These are phyloP conservation scores for Prionailurus bengalensis DNA, from an alignment of 2,113 vertebrate genomes.

Conservation along the genomic window DNA sequence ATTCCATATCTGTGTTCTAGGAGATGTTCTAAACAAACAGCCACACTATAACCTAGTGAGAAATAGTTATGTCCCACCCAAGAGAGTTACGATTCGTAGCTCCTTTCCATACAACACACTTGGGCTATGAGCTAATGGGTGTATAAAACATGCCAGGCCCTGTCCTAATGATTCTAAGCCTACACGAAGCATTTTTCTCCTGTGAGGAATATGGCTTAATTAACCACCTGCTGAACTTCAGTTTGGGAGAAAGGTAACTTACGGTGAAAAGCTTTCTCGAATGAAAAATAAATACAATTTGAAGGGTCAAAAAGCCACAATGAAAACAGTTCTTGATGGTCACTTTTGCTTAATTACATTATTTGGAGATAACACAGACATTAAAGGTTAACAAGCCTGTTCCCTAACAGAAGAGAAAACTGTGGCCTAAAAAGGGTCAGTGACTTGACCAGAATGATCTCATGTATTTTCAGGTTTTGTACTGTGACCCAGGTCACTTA, in stretches of 20 bases:
- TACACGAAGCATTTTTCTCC: slow-evolving; percentile 52
- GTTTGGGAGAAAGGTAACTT: not conserved
- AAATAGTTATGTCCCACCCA: slow-evolving; percentile 14
- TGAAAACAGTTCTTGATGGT: not conserved
- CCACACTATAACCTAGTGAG: not conserved
- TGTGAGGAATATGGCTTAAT: slow-evolving; percentile 58
- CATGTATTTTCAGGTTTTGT: not conserved
- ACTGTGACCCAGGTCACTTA: not conserved
- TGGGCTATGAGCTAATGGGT: slow-evolving; percentile 15
- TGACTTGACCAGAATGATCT: not conserved
- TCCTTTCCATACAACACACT: slow-evolving; percentile 4
- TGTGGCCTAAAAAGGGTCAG: not conserved
- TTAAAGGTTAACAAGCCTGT: not conserved
- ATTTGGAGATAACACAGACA: slow-evolving; percentile 14
- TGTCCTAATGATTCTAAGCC: slow-evolving; percentile 57
- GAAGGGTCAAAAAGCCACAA: slow-evolving; percentile 31
- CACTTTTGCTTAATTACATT: slow-evolving; percentile 31
- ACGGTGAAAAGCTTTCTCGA: slow-evolving; percentile 19
- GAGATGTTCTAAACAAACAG: slow-evolving; percentile 24
- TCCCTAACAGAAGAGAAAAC: not conserved
- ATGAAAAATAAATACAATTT: slow-evolving; percentile 38
- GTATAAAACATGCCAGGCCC: slow-evolving; percentile 59
- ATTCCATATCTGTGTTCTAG: slow-evolving; percentile 14
- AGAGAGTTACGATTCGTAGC: slow-evolving; percentile 16
- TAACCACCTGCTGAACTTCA: slow-evolving; percentile 59